phyloP scores from a whole-genome alignment of 2,888 invertebrate genomes.

The Pachymerium ferrugineum region DNA sequence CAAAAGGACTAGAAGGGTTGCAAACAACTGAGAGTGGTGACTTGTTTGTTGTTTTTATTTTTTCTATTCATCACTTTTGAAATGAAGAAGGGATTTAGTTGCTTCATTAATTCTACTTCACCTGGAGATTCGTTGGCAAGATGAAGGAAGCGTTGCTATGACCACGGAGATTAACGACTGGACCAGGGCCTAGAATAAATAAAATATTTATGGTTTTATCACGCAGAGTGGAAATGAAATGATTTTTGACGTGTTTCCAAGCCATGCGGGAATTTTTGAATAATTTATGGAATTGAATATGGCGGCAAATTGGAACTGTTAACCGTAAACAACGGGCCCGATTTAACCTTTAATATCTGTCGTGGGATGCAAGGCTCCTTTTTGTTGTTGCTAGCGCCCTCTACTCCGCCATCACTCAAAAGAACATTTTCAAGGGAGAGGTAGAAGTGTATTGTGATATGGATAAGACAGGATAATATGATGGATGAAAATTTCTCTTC shows the following conservation, averaged over 20 bases:
- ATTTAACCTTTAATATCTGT: not conserved
- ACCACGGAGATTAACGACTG: not conserved
- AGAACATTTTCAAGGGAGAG: not conserved
- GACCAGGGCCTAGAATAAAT: not conserved
- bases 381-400: not conserved
- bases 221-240: not conserved
- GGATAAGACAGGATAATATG: constrained; percentile 4
- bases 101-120: too few species aligned
- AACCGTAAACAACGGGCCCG: not conserved
- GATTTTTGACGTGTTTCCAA: not conserved
- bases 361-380: too few species aligned
- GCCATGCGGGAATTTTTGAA: not conserved
- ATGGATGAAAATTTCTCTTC: not conserved
- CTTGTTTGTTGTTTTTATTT: not conserved
- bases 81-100: too few species aligned
- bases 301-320: not conserved
- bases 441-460: not conserved
- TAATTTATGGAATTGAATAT: not conserved
- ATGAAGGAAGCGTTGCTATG: not conserved
- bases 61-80: not conserved
- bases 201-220: constrained; percentile 7
- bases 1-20: not conserved
- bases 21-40: too few species aligned
- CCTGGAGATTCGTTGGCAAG: not conserved
- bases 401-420: not conserved